phyloP scores from a whole-genome alignment of 2,113 vertebrate genomes.

The Dolichallabes microphthalmus region DNA sequence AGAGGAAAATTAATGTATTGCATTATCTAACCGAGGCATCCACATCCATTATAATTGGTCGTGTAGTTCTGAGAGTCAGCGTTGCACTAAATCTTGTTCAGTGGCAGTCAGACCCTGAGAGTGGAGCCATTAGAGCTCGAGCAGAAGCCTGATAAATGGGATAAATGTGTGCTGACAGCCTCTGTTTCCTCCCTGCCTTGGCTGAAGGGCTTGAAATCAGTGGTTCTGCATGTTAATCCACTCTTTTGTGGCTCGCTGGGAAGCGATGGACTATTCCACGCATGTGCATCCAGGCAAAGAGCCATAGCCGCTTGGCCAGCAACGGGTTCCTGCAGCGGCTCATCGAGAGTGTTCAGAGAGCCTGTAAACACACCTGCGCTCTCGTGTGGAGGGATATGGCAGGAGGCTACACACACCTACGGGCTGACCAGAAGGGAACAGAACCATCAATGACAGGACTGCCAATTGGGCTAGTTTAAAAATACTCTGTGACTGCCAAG shows the following conservation, averaged over 20 bases:
- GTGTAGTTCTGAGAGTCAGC: conserved; percentile 23
- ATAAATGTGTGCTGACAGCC: conserved; percentile 38
- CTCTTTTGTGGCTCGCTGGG: not conserved
- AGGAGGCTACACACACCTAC: not conserved
- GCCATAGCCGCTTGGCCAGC: not conserved
- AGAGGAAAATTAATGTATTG: conserved; percentile 2
- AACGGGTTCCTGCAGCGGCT: not conserved
- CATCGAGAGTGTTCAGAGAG: not conserved
- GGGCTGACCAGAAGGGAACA: not conserved
- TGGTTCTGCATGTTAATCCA: conserved; percentile 23
- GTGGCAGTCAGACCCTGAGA: conserved; percentile 27
- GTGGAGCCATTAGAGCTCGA: conserved; percentile 27
- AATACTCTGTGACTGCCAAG: not conserved
- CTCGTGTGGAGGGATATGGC: conserved; percentile 6
- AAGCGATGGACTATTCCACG: not conserved
- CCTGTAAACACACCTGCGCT: not conserved
- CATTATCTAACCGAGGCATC: conserved; percentile 23
- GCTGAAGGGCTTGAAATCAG: conserved; percentile 11
- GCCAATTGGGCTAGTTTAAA: not conserved
- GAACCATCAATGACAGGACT: too few species aligned
- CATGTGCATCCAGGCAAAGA: not conserved
- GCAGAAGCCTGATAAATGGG: conserved; percentile 36
- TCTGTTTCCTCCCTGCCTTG: not conserved
- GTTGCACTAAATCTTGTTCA: conserved; percentile 29
- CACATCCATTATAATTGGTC: conserved; percentile 23